Conservation (phyloP, 2,113 vertebrate species). For the Trematomus loennbergii region DNA sequence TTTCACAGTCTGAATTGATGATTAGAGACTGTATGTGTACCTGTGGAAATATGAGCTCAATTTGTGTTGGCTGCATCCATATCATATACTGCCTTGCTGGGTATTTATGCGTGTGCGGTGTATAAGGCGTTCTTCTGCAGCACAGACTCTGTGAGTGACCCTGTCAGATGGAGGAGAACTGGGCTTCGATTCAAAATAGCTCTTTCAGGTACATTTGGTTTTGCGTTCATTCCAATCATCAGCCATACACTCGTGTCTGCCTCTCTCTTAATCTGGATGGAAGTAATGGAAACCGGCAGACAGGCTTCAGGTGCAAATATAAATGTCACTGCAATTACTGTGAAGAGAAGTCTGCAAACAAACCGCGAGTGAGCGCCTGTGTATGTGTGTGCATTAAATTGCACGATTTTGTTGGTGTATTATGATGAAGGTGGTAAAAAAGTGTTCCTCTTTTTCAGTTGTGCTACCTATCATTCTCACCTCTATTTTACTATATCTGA, state of each 20-base stretch:
- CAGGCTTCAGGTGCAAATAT: conserved; percentile 77
- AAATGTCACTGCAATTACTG: conserved; percentile 78
- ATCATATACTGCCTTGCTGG: background rate
- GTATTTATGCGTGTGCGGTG: background rate
- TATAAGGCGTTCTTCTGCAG: background rate
- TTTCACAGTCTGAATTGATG: conserved; percentile 8
- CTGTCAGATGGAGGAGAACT: conserved; percentile 22
- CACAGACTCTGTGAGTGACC: conserved; percentile 43
- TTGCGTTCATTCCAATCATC: conserved; percentile 60
- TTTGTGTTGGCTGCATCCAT: background rate
- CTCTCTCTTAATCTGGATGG: conserved; percentile 52
- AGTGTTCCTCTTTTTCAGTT: background rate
- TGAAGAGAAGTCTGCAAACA: conserved; percentile 66
- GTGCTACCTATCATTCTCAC: background rate
- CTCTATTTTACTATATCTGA: conserved; percentile 1
- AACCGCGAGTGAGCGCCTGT: conserved; percentile 40
- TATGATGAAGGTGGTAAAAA: conserved; percentile 10
- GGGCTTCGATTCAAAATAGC: conserved; percentile 43
- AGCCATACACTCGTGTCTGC: conserved; percentile 41
- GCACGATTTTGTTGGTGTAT: conserved; percentile 10
- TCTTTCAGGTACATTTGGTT: conserved; percentile 69
- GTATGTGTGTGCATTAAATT: conserved; percentile 23
- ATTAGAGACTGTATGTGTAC: background rate
- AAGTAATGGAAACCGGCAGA: conserved; percentile 72
- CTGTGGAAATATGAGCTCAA: background rate